These are phyloP conservation scores for Tenthredo mesomela DNA, from an alignment of 2,888 invertebrate genomes.

Conservation along the genomic window DNA sequence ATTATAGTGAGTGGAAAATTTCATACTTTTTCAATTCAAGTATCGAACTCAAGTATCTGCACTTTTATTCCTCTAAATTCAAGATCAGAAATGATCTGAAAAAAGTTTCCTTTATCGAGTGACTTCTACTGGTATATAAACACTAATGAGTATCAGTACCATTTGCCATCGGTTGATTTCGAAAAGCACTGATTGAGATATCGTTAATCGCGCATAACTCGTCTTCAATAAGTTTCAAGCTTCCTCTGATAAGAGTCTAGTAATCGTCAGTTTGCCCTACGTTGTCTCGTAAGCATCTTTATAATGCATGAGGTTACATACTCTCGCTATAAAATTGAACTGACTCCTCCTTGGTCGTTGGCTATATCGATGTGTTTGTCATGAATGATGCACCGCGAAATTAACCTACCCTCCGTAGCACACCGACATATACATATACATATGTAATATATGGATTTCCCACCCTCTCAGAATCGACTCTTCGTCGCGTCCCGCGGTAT, in stretches of 20 bases:
- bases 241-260: not conserved
- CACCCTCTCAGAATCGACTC: not conserved
- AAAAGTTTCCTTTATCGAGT: not conserved
- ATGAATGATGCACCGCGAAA: slow-evolving; percentile 23
- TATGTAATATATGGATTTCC: slow-evolving; percentile 36
- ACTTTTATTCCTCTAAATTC: not conserved
- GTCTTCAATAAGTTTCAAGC: too few relatives aligned
- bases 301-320: not conserved
- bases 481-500: not conserved
- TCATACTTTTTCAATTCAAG: not conserved
- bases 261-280: not conserved
- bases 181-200: not conserved
- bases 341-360: not conserved
- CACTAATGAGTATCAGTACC: not conserved
- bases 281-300: not conserved
- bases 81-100: not conserved
- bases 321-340: not conserved
- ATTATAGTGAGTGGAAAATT: not conserved
- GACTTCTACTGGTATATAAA: too few relatives aligned
- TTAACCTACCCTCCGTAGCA: not conserved
- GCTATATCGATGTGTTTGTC: slow-evolving; percentile 31
- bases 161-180: not conserved
- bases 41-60: not conserved
- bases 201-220: too few relatives aligned
- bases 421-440: not conserved